Conservation (phyloP, 2,113 vertebrate genomes). For the Aplodontia rufa region DNA sequence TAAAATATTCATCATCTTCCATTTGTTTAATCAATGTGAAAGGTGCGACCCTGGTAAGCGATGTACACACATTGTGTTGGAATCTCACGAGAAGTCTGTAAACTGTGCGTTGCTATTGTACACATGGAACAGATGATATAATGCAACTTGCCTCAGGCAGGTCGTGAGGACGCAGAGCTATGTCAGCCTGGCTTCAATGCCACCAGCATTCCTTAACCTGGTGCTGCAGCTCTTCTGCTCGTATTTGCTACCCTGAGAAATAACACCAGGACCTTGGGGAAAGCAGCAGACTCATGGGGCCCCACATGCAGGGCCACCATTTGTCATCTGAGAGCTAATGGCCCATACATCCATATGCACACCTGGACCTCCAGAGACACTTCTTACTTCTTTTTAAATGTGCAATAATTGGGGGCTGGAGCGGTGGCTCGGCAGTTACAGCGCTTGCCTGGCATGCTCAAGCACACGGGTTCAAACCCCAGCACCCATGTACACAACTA, state of each 20-base stretch:
- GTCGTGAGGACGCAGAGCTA: background rate
- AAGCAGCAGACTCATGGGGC: background rate
- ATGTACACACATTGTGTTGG: background rate
- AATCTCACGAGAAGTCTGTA: background rate
- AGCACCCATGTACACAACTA: no score
- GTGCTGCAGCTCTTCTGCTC: background rate
- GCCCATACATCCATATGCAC: background rate
- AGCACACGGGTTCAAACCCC: no score
- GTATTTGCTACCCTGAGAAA: background rate
- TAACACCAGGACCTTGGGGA: background rate
- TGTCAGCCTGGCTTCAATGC: background rate
- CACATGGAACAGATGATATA: background rate
- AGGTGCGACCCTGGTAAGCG: background rate
- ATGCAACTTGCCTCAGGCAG: background rate
- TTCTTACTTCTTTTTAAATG: background rate
- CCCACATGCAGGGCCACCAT: fast-evolving
- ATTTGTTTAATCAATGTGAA: background rate
- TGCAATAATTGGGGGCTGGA: no score
- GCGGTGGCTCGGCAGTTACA: no score
- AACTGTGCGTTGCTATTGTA: background rate
- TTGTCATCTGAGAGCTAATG: background rate
- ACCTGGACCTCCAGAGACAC: background rate
- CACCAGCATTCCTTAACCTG: background rate
- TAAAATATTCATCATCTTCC: background rate
- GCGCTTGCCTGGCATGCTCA: no score